Evolutionary conservation across 2,888 invertebrate genomes (phyloP), one percentile per base, ranked within the genome.

Genomic region (Brachyptera putata): DNA sequence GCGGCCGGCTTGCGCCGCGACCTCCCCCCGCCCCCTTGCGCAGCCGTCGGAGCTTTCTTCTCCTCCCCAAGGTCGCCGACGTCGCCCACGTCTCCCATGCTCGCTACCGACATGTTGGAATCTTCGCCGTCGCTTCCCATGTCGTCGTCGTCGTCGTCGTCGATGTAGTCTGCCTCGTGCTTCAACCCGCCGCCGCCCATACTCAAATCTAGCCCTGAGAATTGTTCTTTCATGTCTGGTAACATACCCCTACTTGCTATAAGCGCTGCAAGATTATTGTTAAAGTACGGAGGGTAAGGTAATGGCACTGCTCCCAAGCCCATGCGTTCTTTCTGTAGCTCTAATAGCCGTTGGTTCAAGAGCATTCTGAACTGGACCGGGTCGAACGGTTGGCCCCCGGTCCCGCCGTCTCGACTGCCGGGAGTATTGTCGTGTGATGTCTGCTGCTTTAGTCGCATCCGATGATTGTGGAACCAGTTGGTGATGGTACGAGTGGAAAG

Each of bases 401-500:
- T 50, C 13, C 46, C 57, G 26, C 58, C 48, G 5, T 55, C 39
- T 16, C 43, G 58, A 55, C 46, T 53, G 53, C 36, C 50, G 56
- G 59, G 7, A 49, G 61, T 72, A 60, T 43, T 58, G 56, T 39
- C 49, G 63, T 13, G 53, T 24, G 11, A 57, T 43, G 53, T 30
- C 36, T 91, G 91, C 72, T 93, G 92, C 77, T 97, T 97, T 72
- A 95, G 84, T 64, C 99, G 84, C 95, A 99, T 99, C 69, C 99
- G 86, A 74, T 99, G 97, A 75, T 99, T 99, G 81, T 99, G 98
- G 82, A 99, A 99, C 99, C 99, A 99, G 77, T 99, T 99, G 63
- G 96, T 96, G 70, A 99, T 97, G 58, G 98, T 98, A 67, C 98
- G 83, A 56, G 95, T 89, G 4, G 95, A 92, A 39, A 99, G 80